Evolutionary conservation across 2,113 vertebrate genomes (phyloP).

Genomic region (Lamprologus callipterus): DNA sequence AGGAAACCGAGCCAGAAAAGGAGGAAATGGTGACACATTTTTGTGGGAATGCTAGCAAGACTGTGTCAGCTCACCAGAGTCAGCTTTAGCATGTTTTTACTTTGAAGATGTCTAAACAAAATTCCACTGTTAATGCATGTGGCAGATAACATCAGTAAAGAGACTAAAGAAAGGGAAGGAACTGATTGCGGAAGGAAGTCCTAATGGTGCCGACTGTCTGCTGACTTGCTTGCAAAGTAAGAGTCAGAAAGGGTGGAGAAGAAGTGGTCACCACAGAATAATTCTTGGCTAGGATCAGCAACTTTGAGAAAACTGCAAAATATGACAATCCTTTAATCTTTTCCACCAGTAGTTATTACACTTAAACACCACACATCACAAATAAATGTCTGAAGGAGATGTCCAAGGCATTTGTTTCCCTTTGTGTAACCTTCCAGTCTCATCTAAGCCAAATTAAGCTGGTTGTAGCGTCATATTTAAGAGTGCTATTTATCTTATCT

Average conservation of each 20-base stretch:
- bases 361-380: background rate
- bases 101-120: constrained; percentile 31
- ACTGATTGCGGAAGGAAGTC: constrained; percentile 15
- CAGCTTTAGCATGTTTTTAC: background rate
- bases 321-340: background rate
- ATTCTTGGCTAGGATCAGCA: background rate
- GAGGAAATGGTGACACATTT: constrained; percentile 28
- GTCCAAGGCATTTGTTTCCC: background rate
- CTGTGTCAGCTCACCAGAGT: background rate
- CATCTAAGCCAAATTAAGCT: background rate
- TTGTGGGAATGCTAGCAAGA: background rate
- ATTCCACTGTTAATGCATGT: constrained; percentile 1
- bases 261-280: background rate
- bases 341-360: background rate
- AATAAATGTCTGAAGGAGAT: background rate
- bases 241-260: background rate
- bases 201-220: constrained; percentile 14
- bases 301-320: background rate
- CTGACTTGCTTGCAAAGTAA: background rate
- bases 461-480: background rate
- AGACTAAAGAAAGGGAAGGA: constrained; percentile 2
- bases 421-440: background rate
- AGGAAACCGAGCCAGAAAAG: constrained; percentile 17
- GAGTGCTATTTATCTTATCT: background rate
- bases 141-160: background rate